Evolutionary conservation across 2,888 invertebrate genomes (phyloP).

Genomic region (Pseudoips prasinana): DNA sequence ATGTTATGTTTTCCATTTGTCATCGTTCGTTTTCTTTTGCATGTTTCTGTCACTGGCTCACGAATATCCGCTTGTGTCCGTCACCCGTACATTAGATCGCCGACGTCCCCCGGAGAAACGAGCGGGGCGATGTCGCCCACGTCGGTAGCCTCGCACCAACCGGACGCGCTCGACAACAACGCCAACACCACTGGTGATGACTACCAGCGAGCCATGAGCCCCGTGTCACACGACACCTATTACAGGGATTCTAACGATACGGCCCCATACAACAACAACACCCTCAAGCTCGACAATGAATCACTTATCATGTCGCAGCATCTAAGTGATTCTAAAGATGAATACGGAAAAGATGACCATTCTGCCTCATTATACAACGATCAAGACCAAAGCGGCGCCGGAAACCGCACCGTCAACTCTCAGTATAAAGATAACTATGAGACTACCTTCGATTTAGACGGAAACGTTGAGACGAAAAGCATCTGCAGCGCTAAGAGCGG

Average conservation of each 20-base stretch:
- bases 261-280: conserved; percentile 72
- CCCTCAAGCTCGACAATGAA: conserved; percentile 73
- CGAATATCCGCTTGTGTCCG: conserved; percentile 76
- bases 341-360: conserved; percentile 61
- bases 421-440: conserved; percentile 88
- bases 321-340: conserved; percentile 66
- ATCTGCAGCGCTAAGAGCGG: conserved; percentile 91
- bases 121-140: conserved; percentile 75
- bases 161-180: conserved; percentile 55
- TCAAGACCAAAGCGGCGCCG: conserved; percentile 54
- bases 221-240: conserved; percentile 84
- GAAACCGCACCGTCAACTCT: conserved; percentile 56
- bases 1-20: conserved; percentile 52
- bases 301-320: conserved; percentile 71
- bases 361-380: conserved; percentile 63
- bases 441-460: conserved; percentile 94
- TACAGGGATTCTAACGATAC: conserved; percentile 56
- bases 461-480: conserved; percentile 95
- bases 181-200: conserved; percentile 58
- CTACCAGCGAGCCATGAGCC: conserved; percentile 66
- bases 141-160: conserved; percentile 56
- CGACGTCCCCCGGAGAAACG: conserved; percentile 64
- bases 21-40: conserved; percentile 73
- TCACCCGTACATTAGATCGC: conserved; percentile 72
- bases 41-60: conserved; percentile 79